Evolutionary conservation across 2,797 vertebrate genomes (phyloP).

Genomic region (Molossus molossus): DNA sequence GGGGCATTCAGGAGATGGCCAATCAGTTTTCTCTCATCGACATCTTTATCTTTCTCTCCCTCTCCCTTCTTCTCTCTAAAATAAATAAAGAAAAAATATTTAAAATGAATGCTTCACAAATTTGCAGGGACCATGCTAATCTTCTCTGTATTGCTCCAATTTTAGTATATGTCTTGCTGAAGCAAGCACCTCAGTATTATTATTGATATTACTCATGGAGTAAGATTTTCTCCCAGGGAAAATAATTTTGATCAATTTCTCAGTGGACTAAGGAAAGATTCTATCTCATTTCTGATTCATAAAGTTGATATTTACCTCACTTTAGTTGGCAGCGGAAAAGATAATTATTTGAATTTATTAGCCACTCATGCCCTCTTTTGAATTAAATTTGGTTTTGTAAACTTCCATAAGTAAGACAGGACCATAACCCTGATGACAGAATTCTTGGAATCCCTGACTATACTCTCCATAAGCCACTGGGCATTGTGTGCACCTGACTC

Average conservation of each 20-base stretch:
- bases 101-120: too few species aligned
- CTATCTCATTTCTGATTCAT: neutral
- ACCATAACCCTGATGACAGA: neutral
- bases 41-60: too few species aligned
- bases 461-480: neutral
- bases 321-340: slow-evolving; percentile 23
- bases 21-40: too few species aligned
- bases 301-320: slow-evolving; percentile 24
- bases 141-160: neutral
- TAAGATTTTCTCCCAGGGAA: slow-evolving; percentile 49
- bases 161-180: neutral
- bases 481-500: neutral
- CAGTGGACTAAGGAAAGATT: slow-evolving; percentile 48
- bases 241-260: slow-evolving; percentile 59
- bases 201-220: neutral
- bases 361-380: neutral
- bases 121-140: neutral
- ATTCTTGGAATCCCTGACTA: neutral
- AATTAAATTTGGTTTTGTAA: slow-evolving; percentile 7
- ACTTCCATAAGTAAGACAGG: slow-evolving; percentile 21
- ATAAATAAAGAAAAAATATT: too few species aligned
- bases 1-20: too few species aligned
- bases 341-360: slow-evolving; percentile 32
- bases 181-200: neutral
- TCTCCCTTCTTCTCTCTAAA: too few species aligned